Conservation (phyloP, 2,888 invertebrate genomes). For the Eupelmus urozonus region DNA sequence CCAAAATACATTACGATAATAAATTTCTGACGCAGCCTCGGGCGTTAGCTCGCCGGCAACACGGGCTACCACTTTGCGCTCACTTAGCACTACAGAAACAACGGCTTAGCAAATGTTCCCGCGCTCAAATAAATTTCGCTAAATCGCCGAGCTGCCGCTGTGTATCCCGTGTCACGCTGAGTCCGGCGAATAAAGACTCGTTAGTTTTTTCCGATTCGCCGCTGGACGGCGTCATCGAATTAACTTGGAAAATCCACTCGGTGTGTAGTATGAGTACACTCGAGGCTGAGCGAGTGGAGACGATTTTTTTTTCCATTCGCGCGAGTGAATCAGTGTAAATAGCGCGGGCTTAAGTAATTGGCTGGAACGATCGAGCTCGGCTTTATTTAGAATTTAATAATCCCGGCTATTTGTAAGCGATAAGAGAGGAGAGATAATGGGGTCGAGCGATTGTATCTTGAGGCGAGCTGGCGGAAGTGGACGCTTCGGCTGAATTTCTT, state of each 20-base stretch:
- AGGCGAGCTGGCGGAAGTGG: too few relatives aligned
- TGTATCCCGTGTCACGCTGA: slow-evolving; percentile 40
- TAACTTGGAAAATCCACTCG: not conserved
- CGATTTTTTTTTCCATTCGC: too few relatives aligned
- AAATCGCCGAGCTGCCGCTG: slow-evolving; percentile 48
- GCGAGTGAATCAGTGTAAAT: too few relatives aligned
- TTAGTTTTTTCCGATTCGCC: not conserved
- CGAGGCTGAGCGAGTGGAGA: too few relatives aligned
- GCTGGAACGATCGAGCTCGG: not conserved
- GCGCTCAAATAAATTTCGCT: slow-evolving; percentile 58
- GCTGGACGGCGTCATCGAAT: not conserved
- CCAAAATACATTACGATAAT: not conserved
- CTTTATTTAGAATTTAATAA: not conserved
- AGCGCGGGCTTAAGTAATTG: not conserved
- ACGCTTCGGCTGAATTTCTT: too few relatives aligned
- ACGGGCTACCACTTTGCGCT: slow-evolving; percentile 75
- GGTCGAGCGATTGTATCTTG: too few relatives aligned
- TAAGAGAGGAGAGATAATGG: not conserved
- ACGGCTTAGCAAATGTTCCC: slow-evolving; percentile 66
- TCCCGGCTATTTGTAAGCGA: not conserved
- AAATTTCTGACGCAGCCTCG: not conserved
- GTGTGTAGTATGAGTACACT: not conserved
- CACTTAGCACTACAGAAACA: slow-evolving; percentile 72
- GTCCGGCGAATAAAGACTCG: not conserved
- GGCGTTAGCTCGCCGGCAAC: too few relatives aligned